phyloP scores from a whole-genome alignment of 2,888 invertebrate species.

The Exephanes ischioxanthus region DNA sequence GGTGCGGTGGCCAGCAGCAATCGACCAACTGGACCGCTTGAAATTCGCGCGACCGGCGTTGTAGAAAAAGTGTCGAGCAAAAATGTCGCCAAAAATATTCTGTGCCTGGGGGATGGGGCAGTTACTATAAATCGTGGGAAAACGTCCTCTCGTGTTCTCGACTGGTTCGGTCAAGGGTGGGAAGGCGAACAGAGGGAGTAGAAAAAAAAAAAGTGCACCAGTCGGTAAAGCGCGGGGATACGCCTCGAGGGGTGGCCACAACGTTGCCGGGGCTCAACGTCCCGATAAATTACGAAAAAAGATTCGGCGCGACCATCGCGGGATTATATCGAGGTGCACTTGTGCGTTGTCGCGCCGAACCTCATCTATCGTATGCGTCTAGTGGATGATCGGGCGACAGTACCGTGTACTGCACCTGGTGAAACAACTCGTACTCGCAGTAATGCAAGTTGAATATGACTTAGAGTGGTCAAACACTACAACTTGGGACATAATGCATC shows the following conservation, averaged over 20 bases:
- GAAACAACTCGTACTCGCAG: neutral
- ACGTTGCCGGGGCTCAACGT: constrained; percentile 33
- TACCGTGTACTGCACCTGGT: neutral
- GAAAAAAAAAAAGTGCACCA: constrained; percentile 46
- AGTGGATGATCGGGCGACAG: neutral
- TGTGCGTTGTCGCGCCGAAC: neutral
- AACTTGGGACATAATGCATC: neutral
- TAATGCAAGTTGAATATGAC: neutral
- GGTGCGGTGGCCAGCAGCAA: constrained; percentile 36
- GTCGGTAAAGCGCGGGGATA: constrained; percentile 21
- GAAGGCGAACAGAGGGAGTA: constrained; percentile 28
- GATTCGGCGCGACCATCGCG: neutral
- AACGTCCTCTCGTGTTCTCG: constrained; percentile 71
- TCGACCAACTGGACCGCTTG: constrained; percentile 19
- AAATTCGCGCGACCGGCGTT: neutral
- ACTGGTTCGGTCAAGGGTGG: constrained; percentile 42
- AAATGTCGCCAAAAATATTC: constrained; percentile 82
- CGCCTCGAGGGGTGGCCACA: constrained; percentile 43
- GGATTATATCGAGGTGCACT: neutral
- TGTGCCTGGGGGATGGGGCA: constrained; percentile 75
- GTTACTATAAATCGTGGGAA: constrained; percentile 80
- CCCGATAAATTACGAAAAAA: constrained; percentile 51
- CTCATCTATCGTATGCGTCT: neutral
- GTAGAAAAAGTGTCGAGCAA: constrained; percentile 72
- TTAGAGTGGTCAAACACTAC: neutral